Conservation (phyloP, 2,888 invertebrate species). For the Eledona agricola region DNA sequence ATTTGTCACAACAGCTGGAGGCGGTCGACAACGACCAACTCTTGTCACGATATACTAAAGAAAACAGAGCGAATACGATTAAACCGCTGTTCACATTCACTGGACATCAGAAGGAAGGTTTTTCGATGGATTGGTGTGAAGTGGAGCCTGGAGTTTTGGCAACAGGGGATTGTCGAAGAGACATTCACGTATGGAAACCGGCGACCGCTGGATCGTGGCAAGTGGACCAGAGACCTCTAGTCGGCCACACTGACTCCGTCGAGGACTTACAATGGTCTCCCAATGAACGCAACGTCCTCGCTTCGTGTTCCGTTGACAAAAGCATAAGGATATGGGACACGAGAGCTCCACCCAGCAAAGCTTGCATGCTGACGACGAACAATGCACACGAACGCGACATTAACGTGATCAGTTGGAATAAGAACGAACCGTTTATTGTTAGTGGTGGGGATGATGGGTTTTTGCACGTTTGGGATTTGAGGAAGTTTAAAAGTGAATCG, state of each 20-base stretch:
- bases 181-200: conserved; percentile 94
- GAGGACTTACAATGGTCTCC: conserved; percentile 99
- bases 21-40: conserved; percentile 78
- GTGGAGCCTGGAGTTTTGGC: conserved; percentile 84
- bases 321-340: conserved; percentile 97
- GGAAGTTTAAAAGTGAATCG: conserved; percentile 79
- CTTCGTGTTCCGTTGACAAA: conserved; percentile 89
- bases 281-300: conserved; percentile 87
- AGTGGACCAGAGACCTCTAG: conserved; percentile 88
- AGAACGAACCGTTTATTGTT: conserved; percentile 86
- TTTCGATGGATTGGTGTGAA: conserved; percentile 92
- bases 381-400: conserved; percentile 92
- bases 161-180: conserved; percentile 91
- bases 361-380: conserved; percentile 88
- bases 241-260: conserved; percentile 90
- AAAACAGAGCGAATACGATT: conserved; percentile 64
- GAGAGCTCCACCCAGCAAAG: conserved; percentile 83
- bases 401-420: conserved; percentile 98
- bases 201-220: conserved; percentile 82
- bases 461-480: conserved; percentile 94
- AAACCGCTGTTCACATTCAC: conserved; percentile 85
- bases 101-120: conserved; percentile 95
- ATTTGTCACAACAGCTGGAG: conserved; percentile 81
- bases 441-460: conserved; percentile 95
- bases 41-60: conserved; percentile 71